A percentile compares a stretch with the other conserved stretches of the same genome.
These are phyloP conservation scores for Diabrotica balteata DNA, from an alignment of 2,888 invertebrate genomes.

Conservation along the genomic window DNA sequence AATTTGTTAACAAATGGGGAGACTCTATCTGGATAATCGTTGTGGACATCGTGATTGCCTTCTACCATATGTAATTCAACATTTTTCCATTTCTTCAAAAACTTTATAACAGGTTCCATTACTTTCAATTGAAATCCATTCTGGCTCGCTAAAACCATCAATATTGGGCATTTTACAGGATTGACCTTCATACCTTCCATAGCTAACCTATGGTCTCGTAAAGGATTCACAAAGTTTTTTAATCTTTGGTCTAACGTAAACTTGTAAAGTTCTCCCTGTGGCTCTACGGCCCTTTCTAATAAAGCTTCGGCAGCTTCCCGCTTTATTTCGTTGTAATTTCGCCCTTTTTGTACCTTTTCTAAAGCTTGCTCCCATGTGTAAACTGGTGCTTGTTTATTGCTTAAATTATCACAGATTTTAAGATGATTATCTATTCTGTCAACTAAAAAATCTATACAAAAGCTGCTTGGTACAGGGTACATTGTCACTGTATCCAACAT, in stretches of 20 bases:
- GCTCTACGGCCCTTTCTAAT: conserved; percentile 60
- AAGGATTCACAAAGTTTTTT: conserved; percentile 57
- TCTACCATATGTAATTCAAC: conserved; percentile 56
- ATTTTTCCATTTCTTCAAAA: conserved; percentile 46
- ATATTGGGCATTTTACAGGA: conserved; percentile 55
- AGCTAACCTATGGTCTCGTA: conserved; percentile 48
- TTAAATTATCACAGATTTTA: conserved; percentile 48
- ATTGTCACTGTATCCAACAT: conserved; percentile 59
- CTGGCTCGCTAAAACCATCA: conserved; percentile 51
- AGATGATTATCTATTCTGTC: conserved; percentile 55
- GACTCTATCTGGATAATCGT: conserved; percentile 65
- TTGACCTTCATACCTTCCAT: conserved; percentile 52
- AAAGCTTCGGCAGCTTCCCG: conserved; percentile 62
- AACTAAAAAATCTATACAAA: conserved; percentile 51
- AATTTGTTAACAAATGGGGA: conserved; percentile 51
- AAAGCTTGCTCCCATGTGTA: conserved; percentile 63
- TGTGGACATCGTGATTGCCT: conserved; percentile 71
- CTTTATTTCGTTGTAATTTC: conserved; percentile 56
- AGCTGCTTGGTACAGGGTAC: conserved; percentile 39
- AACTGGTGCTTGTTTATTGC: conserved; percentile 44
- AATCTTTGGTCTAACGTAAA: conserved; percentile 67
- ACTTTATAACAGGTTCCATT: conserved; percentile 42
- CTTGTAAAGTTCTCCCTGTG: conserved; percentile 58
- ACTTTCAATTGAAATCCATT: conserved; percentile 38
- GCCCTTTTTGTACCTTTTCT: conserved; percentile 59